Evolutionary conservation across 2,113 vertebrate genomes (phyloP).

Genomic region (Coryphaenoides rupestris): DNA sequence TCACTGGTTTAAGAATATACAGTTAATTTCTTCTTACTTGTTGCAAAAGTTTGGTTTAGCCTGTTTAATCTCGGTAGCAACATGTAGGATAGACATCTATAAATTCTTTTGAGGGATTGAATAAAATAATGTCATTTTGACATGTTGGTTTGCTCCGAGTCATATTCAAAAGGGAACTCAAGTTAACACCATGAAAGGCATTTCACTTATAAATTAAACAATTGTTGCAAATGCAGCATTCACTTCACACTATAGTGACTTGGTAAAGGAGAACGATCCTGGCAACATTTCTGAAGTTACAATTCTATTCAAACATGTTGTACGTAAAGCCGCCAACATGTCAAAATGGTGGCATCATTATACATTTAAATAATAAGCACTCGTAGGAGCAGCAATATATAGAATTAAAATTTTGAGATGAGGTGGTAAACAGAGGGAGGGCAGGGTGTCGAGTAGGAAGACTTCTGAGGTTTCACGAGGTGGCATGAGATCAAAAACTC

Average conservation of each 20-base stretch:
- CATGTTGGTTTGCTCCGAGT: neutral
- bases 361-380: slow-evolving; percentile 29
- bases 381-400: neutral
- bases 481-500: slow-evolving; percentile 16
- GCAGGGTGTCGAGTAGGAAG: slow-evolving; percentile 64
- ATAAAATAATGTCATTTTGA: slow-evolving; percentile 24
- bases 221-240: too few relatives aligned
- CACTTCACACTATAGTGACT: neutral
- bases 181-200: too few relatives aligned
- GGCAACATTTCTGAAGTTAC: slow-evolving; percentile 52
- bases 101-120: slow-evolving; percentile 32
- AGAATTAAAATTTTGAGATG: neutral
- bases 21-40: slow-evolving; percentile 30
- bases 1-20: slow-evolving; percentile 43
- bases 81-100: slow-evolving; percentile 54
- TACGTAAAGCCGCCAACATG: slow-evolving; percentile 38
- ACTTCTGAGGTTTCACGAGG: slow-evolving; percentile 47
- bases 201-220: too few relatives aligned
- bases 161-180: too few relatives aligned
- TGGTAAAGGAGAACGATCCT: slow-evolving; percentile 17
- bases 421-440: slow-evolving; percentile 48
- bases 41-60: slow-evolving; percentile 69
- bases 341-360: slow-evolving; percentile 31
- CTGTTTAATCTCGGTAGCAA: slow-evolving; percentile 69
- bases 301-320: slow-evolving; percentile 39